Conservation (phyloP, 2,113 vertebrate species). For the Periophthalmodon schlosseri region DNA sequence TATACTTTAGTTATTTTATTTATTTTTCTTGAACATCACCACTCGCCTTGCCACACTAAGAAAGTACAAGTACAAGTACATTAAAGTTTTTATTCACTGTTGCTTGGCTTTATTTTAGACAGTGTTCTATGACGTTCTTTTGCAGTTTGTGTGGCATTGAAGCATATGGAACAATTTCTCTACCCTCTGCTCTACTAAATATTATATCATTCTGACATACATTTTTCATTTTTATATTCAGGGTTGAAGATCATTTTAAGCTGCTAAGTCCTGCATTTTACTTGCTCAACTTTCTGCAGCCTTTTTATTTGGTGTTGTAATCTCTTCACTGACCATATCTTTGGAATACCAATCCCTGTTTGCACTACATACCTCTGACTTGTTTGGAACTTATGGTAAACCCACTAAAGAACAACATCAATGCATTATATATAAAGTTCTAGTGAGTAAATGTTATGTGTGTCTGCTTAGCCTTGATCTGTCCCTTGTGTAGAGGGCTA, state of each 20-base stretch:
- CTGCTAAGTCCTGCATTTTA: neutral
- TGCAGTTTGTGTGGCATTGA: neutral
- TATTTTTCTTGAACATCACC: too few relatives aligned
- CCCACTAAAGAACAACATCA: neutral
- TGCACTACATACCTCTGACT: neutral
- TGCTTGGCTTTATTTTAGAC: neutral
- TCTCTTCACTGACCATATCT: neutral
- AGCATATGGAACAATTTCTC: neutral
- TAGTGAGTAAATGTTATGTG: neutral
- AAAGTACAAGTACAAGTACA: too few relatives aligned
- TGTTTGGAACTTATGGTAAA: neutral
- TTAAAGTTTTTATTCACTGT: neutral
- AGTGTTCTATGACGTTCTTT: slow-evolving; percentile 15
- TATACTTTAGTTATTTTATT: too few relatives aligned
- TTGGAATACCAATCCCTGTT: slow-evolving; percentile 1
- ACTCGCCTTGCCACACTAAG: too few relatives aligned
- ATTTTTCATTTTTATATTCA: neutral
- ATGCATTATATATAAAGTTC: neutral
- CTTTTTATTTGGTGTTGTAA: neutral
- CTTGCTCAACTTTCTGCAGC: neutral
- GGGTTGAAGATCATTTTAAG: slow-evolving; percentile 1
- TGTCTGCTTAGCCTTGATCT: neutral
- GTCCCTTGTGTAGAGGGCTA: neutral
- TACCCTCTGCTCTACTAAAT: neutral
- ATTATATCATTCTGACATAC: neutral